Conservation (phyloP, 2,797 vertebrate genomes). For the Mormyrus hasselquistii region DNA sequence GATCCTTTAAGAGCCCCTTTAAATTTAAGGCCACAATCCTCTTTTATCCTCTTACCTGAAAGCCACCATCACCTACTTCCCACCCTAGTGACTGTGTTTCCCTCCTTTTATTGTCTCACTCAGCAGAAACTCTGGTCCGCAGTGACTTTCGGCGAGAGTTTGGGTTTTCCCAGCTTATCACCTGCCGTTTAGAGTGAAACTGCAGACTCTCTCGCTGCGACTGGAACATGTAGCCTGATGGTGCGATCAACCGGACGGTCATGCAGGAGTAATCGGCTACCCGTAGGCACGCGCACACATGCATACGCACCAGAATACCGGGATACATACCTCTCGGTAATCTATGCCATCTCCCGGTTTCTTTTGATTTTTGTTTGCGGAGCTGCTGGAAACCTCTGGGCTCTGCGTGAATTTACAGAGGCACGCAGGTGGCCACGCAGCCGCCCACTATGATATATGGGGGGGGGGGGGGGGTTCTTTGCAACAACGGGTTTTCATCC, state of each 20-base stretch:
- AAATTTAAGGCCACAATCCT: neutral
- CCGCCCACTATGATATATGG: neutral
- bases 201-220: neutral
- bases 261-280: neutral
- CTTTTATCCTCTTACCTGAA: constrained; percentile 12
- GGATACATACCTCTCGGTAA: neutral
- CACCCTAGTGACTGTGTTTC: neutral
- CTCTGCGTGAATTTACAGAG: neutral
- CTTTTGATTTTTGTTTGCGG: neutral
- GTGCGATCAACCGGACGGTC: neutral
- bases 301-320: neutral
- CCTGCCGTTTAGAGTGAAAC: neutral
- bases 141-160: neutral
- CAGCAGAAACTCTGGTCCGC: neutral
- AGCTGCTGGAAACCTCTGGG: neutral
- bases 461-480: neutral
- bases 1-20: neutral
- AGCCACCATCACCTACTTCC: neutral
- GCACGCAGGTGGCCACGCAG: neutral
- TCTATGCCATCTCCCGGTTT: neutral
- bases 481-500: neutral
- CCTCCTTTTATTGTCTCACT: neutral
- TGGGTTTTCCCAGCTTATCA: neutral
- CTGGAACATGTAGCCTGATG: neutral
- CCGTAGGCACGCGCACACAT: neutral